These are phyloP conservation scores for Scaptomyza tumidula DNA, from an alignment of 2,888 invertebrate genomes.

Conservation along the genomic window DNA sequence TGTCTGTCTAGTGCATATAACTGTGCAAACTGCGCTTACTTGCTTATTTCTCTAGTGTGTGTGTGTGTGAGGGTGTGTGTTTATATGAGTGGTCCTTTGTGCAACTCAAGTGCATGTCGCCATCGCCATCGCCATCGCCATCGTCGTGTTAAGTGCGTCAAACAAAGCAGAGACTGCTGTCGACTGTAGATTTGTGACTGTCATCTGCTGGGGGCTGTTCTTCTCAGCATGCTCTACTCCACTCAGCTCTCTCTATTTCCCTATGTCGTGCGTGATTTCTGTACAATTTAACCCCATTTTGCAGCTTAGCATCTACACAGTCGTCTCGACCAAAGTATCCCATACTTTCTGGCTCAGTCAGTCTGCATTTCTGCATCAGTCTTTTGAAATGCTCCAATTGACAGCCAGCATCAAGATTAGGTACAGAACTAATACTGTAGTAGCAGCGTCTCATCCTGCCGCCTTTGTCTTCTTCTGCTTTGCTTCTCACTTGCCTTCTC, in stretches of 20 bases:
- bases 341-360: constrained; percentile 2
- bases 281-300: constrained; percentile 80
- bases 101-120: constrained; percentile 83
- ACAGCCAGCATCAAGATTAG: constrained; percentile 43
- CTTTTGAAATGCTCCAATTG: constrained; percentile 11
- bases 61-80: constrained; percentile 10
- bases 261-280: constrained; percentile 64
- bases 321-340: constrained; percentile 7
- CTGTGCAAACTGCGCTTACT: constrained; percentile 54
- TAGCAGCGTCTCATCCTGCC: constrained; percentile 1
- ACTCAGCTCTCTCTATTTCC: not conserved
- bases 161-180: constrained; percentile 60
- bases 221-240: not conserved
- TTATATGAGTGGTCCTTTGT: constrained; percentile 67
- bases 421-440: constrained; percentile 42
- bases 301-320: constrained; percentile 34
- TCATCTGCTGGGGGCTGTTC: constrained; percentile 45
- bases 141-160: constrained; percentile 82
- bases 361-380: constrained; percentile 8
- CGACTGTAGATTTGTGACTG: constrained; percentile 16
- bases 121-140: constrained; percentile 64
- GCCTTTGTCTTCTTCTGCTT: not conserved
- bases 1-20: constrained; percentile 81
- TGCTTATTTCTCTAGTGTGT: not conserved
- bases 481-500: constrained; percentile 6